A percentile compares a stretch with the other conserved stretches of the same genome.
These are phyloP conservation scores for Neodiprion pinetum DNA, from an alignment of 1,140 invertebrate species.

Conservation along the genomic window DNA sequence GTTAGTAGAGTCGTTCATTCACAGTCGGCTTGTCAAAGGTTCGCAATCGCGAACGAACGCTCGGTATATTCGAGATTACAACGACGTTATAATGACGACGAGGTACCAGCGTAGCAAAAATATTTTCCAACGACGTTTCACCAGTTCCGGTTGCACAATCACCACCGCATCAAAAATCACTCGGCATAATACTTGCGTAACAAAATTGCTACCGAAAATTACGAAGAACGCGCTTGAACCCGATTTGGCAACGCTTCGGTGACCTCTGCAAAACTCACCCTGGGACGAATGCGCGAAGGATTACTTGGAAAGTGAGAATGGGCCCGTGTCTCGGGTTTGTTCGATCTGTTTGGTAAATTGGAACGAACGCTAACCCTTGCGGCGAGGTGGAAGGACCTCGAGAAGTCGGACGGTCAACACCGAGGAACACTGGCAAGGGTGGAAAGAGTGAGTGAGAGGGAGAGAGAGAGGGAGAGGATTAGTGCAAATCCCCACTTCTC, in stretches of 20 bases:
- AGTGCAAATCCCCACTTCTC: slow-evolving; percentile 19
- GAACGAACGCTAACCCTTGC: neutral
- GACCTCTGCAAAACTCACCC: neutral
- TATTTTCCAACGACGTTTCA: too few relatives aligned
- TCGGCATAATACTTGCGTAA: too few relatives aligned
- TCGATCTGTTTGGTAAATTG: slow-evolving; percentile 1
- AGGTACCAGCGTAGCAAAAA: too few relatives aligned
- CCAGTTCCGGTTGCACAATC: too few relatives aligned
- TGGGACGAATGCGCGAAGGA: neutral
- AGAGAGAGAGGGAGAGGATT: slow-evolving; percentile 21
- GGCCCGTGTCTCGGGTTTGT: neutral
- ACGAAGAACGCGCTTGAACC: neutral
- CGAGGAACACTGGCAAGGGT: neutral
- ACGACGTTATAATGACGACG: neutral
- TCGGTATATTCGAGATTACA: neutral
- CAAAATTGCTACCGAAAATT: neutral
- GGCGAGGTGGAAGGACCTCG: neutral
- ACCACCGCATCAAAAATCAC: too few relatives aligned
- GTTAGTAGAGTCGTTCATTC: neutral
- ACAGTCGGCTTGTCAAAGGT: neutral
- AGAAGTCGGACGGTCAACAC: slow-evolving; percentile 8
- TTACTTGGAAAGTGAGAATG: too few relatives aligned
- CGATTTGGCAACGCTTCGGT: neutral
- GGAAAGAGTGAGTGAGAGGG: neutral
- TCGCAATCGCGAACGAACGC: too few relatives aligned